These are phyloP conservation scores for Pipra filicauda DNA, from an alignment of 2,113 vertebrate genomes.

Conservation along the genomic window DNA sequence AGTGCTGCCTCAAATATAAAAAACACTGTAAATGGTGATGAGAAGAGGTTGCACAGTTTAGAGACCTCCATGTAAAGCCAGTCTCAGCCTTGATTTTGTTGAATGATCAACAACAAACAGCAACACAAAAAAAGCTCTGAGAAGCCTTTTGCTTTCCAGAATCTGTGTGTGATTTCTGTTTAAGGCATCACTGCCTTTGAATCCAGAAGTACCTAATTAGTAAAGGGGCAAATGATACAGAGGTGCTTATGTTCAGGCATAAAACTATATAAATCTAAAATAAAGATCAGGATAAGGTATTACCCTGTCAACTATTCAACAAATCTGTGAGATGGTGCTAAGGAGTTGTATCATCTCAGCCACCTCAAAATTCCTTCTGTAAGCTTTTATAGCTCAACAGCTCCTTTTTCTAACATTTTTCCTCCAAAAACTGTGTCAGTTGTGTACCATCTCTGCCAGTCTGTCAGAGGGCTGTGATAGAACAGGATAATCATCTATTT, in stretches of 20 bases:
- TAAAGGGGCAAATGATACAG: background rate
- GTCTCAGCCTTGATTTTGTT: background rate
- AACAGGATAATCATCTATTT: background rate
- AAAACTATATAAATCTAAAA: background rate
- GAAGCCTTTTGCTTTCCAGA: background rate
- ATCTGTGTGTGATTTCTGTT: background rate
- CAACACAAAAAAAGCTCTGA: background rate
- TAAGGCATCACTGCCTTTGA: background rate
- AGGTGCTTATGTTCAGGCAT: background rate
- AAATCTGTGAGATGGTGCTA: background rate
- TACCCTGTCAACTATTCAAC: background rate
- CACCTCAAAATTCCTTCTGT: background rate
- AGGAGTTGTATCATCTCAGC: background rate
- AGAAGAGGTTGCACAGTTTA: background rate
- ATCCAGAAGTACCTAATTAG: background rate
- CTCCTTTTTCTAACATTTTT: background rate
- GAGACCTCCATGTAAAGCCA: background rate
- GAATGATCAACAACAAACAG: background rate
- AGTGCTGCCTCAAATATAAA: background rate
- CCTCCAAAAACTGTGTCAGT: background rate
- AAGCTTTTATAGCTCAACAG: background rate
- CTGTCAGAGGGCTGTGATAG: background rate
- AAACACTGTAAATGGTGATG: fast-evolving
- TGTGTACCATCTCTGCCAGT: background rate
- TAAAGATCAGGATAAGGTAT: background rate